Evolutionary conservation across 30 jellyfish, hydroid and myxozoan genomes (phyloP).

Genomic region (Rhopilema esculentum): DNA sequence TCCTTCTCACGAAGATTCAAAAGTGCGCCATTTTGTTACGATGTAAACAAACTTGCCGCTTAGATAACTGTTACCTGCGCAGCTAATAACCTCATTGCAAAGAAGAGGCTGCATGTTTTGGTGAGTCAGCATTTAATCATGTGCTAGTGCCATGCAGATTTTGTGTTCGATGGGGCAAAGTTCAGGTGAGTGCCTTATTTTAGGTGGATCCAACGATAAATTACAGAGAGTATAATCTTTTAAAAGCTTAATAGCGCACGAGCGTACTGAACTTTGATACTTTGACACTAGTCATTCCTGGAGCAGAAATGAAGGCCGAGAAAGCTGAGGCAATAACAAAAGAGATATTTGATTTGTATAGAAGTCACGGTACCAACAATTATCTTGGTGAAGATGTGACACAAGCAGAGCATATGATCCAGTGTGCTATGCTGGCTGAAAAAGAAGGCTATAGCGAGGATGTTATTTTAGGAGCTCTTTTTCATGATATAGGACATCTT

Average conservation of each 20-base stretch:
- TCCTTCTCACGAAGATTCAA: not conserved
- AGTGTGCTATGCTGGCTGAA: constrained; percentile 88
- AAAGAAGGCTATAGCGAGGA: constrained; percentile 64
- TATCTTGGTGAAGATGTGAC: constrained; percentile 75
- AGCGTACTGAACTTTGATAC: no score
- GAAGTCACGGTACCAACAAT: constrained; percentile 54
- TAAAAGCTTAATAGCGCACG: no score
- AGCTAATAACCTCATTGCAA: not conserved
- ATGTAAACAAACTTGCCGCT: constrained; percentile 18
- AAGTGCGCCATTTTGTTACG: constrained; percentile 51
- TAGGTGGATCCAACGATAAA: no score
- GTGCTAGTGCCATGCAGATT: not conserved
- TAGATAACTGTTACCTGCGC: not conserved
- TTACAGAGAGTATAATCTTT: no score
- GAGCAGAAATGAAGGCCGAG: constrained; percentile 41
- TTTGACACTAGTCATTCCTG: no score
- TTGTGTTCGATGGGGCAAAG: not conserved
- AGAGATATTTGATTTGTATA: constrained; percentile 44
- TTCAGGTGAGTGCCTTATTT: not conserved
- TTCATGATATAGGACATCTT: constrained; percentile 83
- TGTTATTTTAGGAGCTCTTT: constrained; percentile 74
- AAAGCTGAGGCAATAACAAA: constrained; percentile 34
- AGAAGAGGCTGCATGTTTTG: not conserved
- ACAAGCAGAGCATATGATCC: constrained; percentile 75
- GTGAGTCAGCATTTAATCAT: not conserved